Evolutionary conservation across 2,888 invertebrate genomes (phyloP), one percentile per base, ranked within the genome.

Genomic region (Papilio protenor): DNA sequence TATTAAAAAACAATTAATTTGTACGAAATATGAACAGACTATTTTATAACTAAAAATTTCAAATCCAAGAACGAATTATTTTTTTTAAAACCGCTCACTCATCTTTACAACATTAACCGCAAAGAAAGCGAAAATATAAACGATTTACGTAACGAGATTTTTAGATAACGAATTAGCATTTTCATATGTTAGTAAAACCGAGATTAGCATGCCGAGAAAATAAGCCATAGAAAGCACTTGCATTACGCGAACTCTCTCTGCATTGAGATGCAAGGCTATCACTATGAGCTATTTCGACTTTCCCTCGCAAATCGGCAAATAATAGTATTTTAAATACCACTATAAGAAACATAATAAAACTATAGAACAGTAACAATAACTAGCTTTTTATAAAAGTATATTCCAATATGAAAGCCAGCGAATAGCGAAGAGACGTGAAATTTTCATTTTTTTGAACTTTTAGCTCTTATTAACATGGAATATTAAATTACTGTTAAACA

Each of bases 221-320:
- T 69, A 66, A 66, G 1, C 66, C 61, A 2, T 52, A 74, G 77
- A 77, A 77, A 74, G 74, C 61, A 74, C 70, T 18, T 16, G 27
- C 23, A 52, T 64, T 61, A 40, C 18, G 10, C 33, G 69, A 27
- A 45, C 77, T 77, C 74, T 77, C 77, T 59, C 74, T 77, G 21
- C 59, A 69, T 77, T 77, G 14, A 49, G 74, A 77, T 77, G 74
- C 77, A 69, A 11, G 57, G 33, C 73, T 55, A 27, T 64, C 21
- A 49, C 57, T 57, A 45, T 52, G 55, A 74, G 69, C 64, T 40
- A 40, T 77, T 72, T 52, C 23, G 52, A 16, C 77, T 77, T 77
- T 77, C 77, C 49, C 77, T 47, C n/a, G 61, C 14, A 21, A 76
- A 59, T 59, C 49, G 49, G 47, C 18, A 71, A 76, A 70, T 71